Percentiles rank a stretch among this genome's conserved stretches.
Evolutionary conservation across 1,140 invertebrate species (phyloP).

Genomic region (Tenebrio molitor): DNA sequence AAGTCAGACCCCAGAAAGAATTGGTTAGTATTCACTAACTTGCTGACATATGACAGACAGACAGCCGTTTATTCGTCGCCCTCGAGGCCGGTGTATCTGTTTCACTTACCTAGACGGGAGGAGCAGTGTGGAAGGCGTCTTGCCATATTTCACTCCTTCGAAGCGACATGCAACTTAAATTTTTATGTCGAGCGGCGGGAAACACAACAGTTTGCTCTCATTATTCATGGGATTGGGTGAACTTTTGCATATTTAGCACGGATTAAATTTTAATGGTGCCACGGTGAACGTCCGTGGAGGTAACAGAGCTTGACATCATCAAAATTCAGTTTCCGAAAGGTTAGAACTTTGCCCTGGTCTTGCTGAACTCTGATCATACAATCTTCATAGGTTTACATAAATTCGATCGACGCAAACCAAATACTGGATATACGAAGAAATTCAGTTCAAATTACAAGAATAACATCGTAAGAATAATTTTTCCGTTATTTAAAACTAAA

Average conservation of each 20-base stretch:
- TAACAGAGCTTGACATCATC: constrained; percentile 7
- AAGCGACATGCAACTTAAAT: constrained; percentile 16
- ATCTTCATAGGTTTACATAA: too few relatives aligned
- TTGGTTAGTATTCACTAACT: constrained; percentile 13
- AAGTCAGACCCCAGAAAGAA: neutral
- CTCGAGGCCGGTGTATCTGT: constrained; percentile 21
- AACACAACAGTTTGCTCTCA: constrained; percentile 12
- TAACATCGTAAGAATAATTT: too few relatives aligned
- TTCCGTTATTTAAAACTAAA: too few relatives aligned
- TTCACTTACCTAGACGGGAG: constrained; percentile 36
- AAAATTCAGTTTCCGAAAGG: neutral
- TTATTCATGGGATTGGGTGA: constrained; percentile 29
- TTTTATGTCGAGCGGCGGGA: constrained; percentile 21
- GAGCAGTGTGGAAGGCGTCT: constrained; percentile 20
- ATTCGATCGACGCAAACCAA: too few relatives aligned
- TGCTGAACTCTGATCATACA: neutral
- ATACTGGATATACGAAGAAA: too few relatives aligned
- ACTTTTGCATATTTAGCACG: constrained; percentile 21
- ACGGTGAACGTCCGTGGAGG: neutral
- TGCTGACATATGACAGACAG: constrained; percentile 34
- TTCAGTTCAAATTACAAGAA: too few relatives aligned
- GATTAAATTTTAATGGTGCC: constrained; percentile 22
- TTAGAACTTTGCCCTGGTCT: neutral
- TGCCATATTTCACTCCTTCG: constrained; percentile 31
- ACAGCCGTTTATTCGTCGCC: constrained; percentile 20